These are phyloP conservation scores for Gymnoscelis rufifasciata DNA, from an alignment of 2,888 invertebrate genomes.

Conservation along the genomic window DNA sequence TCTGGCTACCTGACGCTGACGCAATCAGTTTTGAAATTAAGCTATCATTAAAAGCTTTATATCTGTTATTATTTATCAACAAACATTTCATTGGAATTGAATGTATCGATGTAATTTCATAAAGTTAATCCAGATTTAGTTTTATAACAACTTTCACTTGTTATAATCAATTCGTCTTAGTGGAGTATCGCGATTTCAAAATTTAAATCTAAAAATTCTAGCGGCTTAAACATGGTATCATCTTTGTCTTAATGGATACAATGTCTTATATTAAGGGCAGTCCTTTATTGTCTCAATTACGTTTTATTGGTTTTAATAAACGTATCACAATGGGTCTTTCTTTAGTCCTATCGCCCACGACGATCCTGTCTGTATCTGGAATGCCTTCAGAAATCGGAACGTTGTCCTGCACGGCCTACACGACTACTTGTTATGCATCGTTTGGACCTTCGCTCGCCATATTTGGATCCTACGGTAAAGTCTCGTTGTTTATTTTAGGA, in stretches of 20 bases:
- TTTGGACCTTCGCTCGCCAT: conserved; percentile 47
- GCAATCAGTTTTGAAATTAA: neutral
- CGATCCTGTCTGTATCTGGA: conserved; percentile 30
- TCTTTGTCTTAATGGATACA: neutral
- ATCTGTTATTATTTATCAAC: conserved; percentile 3
- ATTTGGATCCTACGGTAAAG: conserved; percentile 36
- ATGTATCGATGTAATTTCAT: conserved; percentile 26
- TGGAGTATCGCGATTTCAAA: conserved; percentile 30
- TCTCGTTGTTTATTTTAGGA: conserved; percentile 34
- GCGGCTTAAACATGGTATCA: neutral
- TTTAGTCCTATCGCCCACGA: conserved; percentile 38
- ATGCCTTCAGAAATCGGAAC: conserved; percentile 23
- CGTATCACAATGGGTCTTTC: conserved; percentile 22
- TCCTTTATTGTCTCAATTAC: conserved; percentile 27
- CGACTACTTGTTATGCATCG: conserved; percentile 52
- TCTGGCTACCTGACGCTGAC: neutral
- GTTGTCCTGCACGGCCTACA: conserved; percentile 47
- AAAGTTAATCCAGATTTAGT: conserved; percentile 28
- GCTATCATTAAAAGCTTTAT: neutral
- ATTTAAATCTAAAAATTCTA: conserved; percentile 12
- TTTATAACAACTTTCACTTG: conserved; percentile 36
- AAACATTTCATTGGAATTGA: conserved; percentile 22
- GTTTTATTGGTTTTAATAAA: conserved; percentile 35
- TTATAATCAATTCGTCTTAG: conserved; percentile 37
- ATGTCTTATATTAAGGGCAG: neutral